These are phyloP conservation scores for Mustela nigripes DNA, from an alignment of 2,113 vertebrate species.

Conservation along the genomic window DNA sequence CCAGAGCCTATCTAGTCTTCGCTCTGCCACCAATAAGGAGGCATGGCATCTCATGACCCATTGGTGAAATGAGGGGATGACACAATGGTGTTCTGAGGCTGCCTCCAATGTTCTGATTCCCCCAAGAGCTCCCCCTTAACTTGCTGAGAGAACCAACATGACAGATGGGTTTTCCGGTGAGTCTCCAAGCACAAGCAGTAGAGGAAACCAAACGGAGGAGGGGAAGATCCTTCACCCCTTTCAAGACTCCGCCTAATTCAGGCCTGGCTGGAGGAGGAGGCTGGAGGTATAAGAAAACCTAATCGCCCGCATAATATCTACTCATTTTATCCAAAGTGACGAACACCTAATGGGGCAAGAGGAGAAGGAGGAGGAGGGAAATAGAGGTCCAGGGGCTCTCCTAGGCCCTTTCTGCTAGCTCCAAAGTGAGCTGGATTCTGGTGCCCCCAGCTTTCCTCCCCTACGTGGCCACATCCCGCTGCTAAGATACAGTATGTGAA, in stretches of 20 bases:
- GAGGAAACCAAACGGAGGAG: slow-evolving; percentile 5
- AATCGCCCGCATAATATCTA: background rate
- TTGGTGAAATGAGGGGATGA: background rate
- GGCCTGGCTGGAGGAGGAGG: background rate
- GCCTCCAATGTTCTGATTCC: background rate
- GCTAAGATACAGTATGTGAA: background rate
- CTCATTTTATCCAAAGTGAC: background rate
- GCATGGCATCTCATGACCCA: background rate
- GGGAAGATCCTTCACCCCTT: background rate
- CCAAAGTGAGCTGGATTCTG: background rate
- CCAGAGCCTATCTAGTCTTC: background rate
- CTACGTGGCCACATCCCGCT: background rate
- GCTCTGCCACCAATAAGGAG: background rate
- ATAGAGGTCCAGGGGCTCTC: background rate
- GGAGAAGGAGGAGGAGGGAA: background rate
- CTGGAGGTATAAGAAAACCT: background rate
- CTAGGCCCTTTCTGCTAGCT: background rate
- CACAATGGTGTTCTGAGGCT: background rate
- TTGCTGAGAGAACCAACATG: background rate
- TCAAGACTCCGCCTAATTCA: background rate
- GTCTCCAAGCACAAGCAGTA: background rate
- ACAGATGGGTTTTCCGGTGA: background rate
- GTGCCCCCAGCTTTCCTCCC: background rate
- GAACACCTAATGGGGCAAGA: background rate
- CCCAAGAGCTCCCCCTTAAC: background rate